Evolutionary conservation across 2,888 invertebrate species (phyloP).

Genomic region (Mesochorus sp.): DNA sequence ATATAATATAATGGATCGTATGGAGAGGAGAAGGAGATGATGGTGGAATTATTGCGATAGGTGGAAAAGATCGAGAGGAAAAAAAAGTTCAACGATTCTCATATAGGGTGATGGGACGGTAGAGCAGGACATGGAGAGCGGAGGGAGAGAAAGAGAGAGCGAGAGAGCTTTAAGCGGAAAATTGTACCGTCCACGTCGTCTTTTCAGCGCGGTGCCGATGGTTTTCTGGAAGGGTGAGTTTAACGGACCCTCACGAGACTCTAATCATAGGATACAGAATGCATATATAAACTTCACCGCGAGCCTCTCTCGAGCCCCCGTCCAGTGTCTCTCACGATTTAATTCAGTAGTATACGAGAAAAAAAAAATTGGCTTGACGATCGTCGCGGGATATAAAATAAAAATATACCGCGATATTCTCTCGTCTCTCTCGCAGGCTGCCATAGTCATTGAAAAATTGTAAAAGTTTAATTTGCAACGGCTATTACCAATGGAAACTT

Average conservation of each 20-base stretch:
- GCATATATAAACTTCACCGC: conserved; percentile 21
- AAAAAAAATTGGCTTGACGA: conserved; percentile 19
- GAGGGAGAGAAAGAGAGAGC: conserved; percentile 28
- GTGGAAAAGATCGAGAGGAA: conserved; percentile 46
- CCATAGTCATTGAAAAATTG: conserved; percentile 10
- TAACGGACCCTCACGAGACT: conserved; percentile 27
- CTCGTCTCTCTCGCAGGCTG: neutral
- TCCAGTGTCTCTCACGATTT: conserved; percentile 14
- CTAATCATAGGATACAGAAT: conserved; percentile 57
- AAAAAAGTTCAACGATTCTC: conserved; percentile 59
- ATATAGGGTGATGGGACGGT: conserved; percentile 46
- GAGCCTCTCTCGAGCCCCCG: neutral
- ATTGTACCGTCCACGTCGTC: conserved; percentile 11
- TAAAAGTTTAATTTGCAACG: conserved; percentile 8
- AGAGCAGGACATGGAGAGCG: neutral
- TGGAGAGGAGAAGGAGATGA: conserved; percentile 16
- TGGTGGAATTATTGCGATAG: conserved; percentile 53
- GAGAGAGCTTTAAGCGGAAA: conserved; percentile 30
- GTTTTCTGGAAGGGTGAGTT: neutral
- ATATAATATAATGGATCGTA: neutral
- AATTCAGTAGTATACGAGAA: conserved; percentile 34
- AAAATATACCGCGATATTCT: conserved; percentile 7
- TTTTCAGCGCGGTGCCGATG: neutral
- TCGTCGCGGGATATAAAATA: conserved; percentile 19
- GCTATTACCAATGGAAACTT: no score